Evolutionary conservation across 2,113 vertebrate genomes (phyloP).

Genomic region (Megaceryle torquata): DNA sequence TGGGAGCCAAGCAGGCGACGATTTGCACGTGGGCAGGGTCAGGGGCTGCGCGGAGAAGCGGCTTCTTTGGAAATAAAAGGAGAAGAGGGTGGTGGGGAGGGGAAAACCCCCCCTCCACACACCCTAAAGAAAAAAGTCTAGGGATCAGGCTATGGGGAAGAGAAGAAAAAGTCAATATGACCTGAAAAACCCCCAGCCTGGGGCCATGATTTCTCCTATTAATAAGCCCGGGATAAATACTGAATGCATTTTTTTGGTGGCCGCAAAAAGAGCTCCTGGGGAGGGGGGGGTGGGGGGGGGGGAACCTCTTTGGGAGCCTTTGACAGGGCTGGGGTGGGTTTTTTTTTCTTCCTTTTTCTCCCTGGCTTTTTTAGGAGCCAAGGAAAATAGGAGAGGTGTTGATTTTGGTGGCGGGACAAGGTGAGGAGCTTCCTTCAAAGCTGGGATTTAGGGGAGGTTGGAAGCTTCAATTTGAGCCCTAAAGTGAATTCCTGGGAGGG

Average conservation of each 20-base stretch:
- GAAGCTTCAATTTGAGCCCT: too few relatives aligned
- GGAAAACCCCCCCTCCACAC: too few relatives aligned
- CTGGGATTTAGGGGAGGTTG: too few relatives aligned
- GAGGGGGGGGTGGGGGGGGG: accelerated
- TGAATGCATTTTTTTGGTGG: neutral
- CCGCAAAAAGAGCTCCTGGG: neutral
- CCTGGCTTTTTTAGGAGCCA: neutral
- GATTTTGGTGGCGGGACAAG: neutral
- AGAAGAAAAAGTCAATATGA: conserved; percentile 47
- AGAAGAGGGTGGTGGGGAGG: too few relatives aligned
- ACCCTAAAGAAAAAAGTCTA: neutral
- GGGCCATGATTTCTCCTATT: neutral
- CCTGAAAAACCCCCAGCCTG: conserved; percentile 39
- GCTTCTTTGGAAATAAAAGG: too few relatives aligned
- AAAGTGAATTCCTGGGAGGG: neutral
- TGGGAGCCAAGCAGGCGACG: neutral
- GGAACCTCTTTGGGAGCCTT: neutral
- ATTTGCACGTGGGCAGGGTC: too few relatives aligned
- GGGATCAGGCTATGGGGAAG: neutral
- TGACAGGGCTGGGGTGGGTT: neutral
- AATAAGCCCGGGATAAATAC: neutral
- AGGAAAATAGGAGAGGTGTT: neutral
- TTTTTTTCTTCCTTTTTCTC: neutral
- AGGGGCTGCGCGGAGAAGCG: too few relatives aligned
- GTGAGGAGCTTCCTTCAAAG: too few relatives aligned